Evolutionary conservation across 2,797 vertebrate species (phyloP).

Genomic region (Sebastes ruberrimus): DNA sequence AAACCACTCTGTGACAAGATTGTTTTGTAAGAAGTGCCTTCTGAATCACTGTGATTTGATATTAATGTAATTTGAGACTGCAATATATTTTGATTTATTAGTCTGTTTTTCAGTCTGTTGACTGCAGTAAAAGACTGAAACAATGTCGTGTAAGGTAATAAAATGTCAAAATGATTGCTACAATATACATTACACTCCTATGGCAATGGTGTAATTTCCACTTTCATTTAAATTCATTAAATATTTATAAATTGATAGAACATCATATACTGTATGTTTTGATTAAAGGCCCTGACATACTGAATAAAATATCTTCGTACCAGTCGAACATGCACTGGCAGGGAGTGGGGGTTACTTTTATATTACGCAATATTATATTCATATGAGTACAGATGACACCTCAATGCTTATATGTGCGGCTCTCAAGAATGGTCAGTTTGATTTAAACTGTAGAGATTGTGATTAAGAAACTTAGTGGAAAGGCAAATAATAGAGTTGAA

Average conservation of each 20-base stretch:
- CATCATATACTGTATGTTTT: not conserved
- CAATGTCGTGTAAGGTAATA: not conserved
- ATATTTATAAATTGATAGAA: not conserved
- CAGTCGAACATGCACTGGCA: not conserved
- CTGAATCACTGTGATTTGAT: slow-evolving; percentile 25
- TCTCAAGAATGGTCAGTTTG: not conserved
- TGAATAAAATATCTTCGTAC: not conserved
- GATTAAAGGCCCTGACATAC: not conserved
- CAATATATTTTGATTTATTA: slow-evolving; percentile 22
- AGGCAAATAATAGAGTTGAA: not conserved
- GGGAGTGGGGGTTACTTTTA: not conserved
- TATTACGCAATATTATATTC: not conserved
- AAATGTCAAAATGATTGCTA: not conserved
- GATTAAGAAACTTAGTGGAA: not conserved
- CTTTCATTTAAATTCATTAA: not conserved
- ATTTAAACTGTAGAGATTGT: not conserved
- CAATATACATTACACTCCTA: not conserved
- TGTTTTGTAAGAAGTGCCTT: not conserved
- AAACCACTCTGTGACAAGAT: not conserved
- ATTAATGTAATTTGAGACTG: slow-evolving; percentile 13
- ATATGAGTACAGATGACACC: not conserved
- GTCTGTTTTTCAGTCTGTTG: not conserved
- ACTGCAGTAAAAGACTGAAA: slow-evolving; percentile 5
- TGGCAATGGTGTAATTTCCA: not conserved
- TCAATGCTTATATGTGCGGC: not conserved